These are phyloP conservation scores for Drosophila setosimentum DNA, from an alignment of 2,888 invertebrate species.

Conservation along the genomic window DNA sequence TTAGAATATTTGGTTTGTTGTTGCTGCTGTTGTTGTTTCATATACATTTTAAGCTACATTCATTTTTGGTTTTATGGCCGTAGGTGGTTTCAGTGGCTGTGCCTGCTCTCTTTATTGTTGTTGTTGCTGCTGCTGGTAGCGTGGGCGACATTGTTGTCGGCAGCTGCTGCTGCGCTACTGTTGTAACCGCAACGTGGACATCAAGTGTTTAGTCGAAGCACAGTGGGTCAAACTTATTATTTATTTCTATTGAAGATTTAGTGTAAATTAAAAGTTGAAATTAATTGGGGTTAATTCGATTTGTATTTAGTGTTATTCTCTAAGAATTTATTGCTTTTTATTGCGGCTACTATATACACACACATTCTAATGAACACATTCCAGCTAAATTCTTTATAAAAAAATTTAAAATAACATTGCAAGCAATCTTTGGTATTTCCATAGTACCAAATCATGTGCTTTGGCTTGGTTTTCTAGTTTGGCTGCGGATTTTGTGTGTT, in stretches of 20 bases:
- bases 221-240: slow-evolving; percentile 20
- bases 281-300: background rate
- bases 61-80: slow-evolving; percentile 66
- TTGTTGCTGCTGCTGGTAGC: slow-evolving; percentile 28
- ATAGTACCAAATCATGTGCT: slow-evolving; percentile 10
- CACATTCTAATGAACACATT: slow-evolving; percentile 5
- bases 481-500: slow-evolving; percentile 28
- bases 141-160: slow-evolving; percentile 29
- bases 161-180: slow-evolving; percentile 31
- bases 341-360: background rate
- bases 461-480: background rate
- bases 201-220: slow-evolving; percentile 26
- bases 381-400: slow-evolving; percentile 3
- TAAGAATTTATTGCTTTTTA: background rate
- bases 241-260: background rate
- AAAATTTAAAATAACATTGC: slow-evolving; percentile 12
- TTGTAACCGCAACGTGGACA: slow-evolving; percentile 31
- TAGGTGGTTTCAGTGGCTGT: slow-evolving; percentile 62
- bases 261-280: background rate
- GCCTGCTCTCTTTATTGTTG: slow-evolving; percentile 44
- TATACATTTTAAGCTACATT: slow-evolving; percentile 55
- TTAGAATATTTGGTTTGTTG: slow-evolving; percentile 65
- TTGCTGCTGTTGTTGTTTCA: slow-evolving; percentile 25
- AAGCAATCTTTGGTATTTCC: slow-evolving; percentile 4
- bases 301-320: background rate